A percentile compares a stretch with the other conserved stretches of the same genome.
Conservation (phyloP, 2,113 vertebrate genomes). For the Petaurus breviceps region DNA sequence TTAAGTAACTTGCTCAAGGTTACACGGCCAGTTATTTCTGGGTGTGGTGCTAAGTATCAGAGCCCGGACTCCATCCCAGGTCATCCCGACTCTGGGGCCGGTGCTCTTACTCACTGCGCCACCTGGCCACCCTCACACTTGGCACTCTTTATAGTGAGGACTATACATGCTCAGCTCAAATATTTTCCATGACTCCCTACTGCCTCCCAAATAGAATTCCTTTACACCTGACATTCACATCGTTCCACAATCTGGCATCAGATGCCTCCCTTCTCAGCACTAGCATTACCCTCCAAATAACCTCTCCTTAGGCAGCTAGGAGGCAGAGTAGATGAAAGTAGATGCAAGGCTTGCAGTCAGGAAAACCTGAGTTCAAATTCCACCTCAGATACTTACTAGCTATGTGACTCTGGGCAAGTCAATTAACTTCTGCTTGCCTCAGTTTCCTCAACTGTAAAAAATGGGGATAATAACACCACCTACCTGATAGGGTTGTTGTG, state of each 20-base stretch:
- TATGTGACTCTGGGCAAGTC: not conserved
- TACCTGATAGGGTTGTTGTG: not conserved
- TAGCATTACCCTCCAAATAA: no score
- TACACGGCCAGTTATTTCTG: no score
- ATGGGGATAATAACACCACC: not conserved
- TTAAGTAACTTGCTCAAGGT: no score
- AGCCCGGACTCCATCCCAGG: no score
- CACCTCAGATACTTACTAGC: not conserved
- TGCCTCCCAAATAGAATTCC: not conserved
- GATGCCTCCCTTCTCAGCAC: not conserved
- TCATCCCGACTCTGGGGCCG: no score
- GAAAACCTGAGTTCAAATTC: not conserved
- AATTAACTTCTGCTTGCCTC: not conserved
- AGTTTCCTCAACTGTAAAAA: not conserved
- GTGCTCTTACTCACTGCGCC: no score
- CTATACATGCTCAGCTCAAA: not conserved
- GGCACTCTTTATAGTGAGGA: not conserved
- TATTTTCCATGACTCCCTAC: not conserved
- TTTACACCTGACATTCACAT: not conserved
- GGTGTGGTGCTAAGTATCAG: no score
- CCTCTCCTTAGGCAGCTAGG: not conserved
- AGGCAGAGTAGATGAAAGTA: not conserved
- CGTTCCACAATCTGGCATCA: not conserved
- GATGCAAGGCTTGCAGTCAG: not conserved
- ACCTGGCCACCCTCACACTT: no score